Base-by-base conservation (phyloP, 2,797 vertebrate genomes). In the Choloepus didactylus region DNA sequence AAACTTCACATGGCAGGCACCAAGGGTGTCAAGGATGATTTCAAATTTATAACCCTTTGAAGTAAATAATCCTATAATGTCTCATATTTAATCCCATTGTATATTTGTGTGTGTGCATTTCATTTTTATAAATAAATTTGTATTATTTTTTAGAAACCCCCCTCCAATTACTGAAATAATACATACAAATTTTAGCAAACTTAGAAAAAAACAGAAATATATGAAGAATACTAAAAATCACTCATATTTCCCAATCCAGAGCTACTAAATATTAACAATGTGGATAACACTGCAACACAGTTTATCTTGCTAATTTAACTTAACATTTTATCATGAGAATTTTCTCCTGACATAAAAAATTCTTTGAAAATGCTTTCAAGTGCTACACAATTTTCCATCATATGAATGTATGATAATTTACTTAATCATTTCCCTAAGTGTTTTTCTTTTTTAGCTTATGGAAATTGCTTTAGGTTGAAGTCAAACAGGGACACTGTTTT, bases 361-460 rank as follows among this genome's bases (percentile, higher is more conserved):
- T 59, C 27, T 18, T 80, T 80, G 11, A 85, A 79, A 75, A 64
- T 59, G 15, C 25, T 87, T 89, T 38, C 7, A 79, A 56, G 29
- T 67, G 25, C 29, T n/a, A 16, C 64, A 64, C 62, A 16, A 87
- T 56, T 94, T 80, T 87, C 19, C 3, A 38, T 80, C 23, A 27
- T 27, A 66, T 44, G 35, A 56, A 75, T 79, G 4, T 62, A 59
- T 27, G 31, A 60, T 83, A 27, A 38, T 31, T 91, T 49, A 75
- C 67, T 67, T 75, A 64, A 94, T 80, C 51, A 70, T 8, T 14
- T n/a, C 9, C 67, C 44, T 11, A 25, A 80, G 31, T 18, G 49
- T 72, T 90, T 82, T 91, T 81, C 59, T 35, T 85, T 67, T 69
- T 95, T 54, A 80, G 23, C 10, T 77, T 67, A n/a, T 46, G 38